Conservation (phyloP, 2,113 vertebrate genomes). For the Osmerus eperlanus region DNA sequence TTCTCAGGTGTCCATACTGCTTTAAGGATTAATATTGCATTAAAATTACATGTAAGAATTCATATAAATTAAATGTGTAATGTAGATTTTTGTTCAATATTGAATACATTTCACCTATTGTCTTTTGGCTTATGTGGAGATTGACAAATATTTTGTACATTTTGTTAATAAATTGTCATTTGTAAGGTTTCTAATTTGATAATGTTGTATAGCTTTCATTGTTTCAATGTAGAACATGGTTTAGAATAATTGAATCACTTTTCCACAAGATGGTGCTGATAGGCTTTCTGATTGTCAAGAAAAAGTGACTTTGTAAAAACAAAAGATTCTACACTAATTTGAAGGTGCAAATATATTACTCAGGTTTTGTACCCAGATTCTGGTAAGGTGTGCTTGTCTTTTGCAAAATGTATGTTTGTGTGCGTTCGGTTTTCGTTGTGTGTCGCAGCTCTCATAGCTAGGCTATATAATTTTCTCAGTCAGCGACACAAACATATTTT, state of each 20-base stretch:
- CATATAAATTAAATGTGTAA: neutral
- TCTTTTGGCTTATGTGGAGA: neutral
- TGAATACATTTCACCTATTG: neutral
- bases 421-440: neutral
- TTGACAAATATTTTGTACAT: slow-evolving; percentile 2
- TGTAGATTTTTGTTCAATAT: neutral
- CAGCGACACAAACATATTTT: slow-evolving; percentile 20
- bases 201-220: no score
- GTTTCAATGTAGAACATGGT: no score
- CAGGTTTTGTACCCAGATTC: no score
- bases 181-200: neutral
- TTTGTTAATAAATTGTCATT: slow-evolving; percentile 15
- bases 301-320: no score
- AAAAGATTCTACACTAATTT: no score
- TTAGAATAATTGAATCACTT: neutral
- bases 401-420: neutral
- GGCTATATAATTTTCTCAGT: slow-evolving; percentile 21
- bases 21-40: neutral
- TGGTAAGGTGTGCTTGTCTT: no score
- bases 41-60: neutral
- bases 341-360: no score
- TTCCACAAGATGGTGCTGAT: slow-evolving; percentile 8
- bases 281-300: neutral
- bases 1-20: slow-evolving; percentile 4
- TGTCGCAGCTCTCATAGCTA: neutral